Conservation (phyloP, 2,113 vertebrate genomes). For the Microtus montanus region DNA sequence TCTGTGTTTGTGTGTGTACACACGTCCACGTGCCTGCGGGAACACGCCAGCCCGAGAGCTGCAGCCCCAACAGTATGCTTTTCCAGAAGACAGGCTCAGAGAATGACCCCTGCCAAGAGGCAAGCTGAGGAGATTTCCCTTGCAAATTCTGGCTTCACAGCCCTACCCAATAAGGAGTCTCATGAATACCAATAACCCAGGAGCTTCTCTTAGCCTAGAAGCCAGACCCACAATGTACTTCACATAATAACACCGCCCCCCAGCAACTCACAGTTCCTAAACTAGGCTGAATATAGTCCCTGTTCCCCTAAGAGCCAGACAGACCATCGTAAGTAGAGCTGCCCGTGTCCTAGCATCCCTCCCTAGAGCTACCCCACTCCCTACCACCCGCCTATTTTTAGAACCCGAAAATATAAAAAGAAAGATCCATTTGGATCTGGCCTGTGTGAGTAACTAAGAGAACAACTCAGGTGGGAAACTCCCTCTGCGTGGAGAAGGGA, state of each 20-base stretch:
- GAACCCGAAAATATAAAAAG: constrained; percentile 71
- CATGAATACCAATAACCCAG: not conserved
- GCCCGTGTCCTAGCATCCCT: constrained; percentile 60
- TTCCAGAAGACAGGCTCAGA: not conserved
- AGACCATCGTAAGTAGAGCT: constrained; percentile 25
- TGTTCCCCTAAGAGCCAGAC: constrained; percentile 26
- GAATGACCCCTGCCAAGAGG: constrained; percentile 44
- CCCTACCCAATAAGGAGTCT: not conserved
- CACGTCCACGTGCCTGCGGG: not conserved
- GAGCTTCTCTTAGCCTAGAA: not conserved
- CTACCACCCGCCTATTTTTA: constrained; percentile 69
- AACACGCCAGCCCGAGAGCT: not conserved
- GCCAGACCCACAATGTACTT: constrained; percentile 9
- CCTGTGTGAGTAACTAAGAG: constrained; percentile 49
- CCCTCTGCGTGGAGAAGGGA: not conserved
- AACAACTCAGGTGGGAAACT: constrained; percentile 63
- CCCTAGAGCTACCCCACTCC: constrained; percentile 53
- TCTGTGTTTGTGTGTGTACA: not conserved
- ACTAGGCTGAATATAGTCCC: constrained; percentile 56
- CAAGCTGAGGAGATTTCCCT: constrained; percentile 66
- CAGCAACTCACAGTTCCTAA: not conserved
- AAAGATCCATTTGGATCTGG: constrained; percentile 53
- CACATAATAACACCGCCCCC: not conserved
- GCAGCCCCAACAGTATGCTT: not conserved
- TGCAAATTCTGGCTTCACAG: constrained; percentile 58